Conservation (phyloP, 2,113 vertebrate genomes). For the Thymallus thymallus region DNA sequence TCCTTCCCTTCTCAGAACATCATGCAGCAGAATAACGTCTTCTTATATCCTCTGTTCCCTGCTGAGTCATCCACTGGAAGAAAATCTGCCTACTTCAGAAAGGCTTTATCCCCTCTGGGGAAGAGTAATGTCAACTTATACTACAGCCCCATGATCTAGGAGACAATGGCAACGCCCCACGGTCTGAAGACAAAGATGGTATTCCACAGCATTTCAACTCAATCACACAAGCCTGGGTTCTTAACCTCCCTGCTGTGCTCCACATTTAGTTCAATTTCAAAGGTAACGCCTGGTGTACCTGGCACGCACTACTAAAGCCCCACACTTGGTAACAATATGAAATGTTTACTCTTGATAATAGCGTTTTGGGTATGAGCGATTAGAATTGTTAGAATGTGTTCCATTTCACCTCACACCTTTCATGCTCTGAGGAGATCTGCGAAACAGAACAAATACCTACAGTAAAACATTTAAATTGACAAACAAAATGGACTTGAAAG, state of each 20-base stretch:
- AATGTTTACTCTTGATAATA: constrained; percentile 9
- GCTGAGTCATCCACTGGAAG: not conserved
- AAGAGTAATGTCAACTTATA: constrained; percentile 7
- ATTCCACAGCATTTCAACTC: not conserved
- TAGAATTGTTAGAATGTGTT: constrained; percentile 24
- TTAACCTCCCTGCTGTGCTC: not conserved
- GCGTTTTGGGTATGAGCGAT: not conserved
- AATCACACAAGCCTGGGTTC: not conserved
- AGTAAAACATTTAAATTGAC: not conserved
- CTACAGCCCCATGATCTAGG: constrained; percentile 10
- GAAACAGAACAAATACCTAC: not conserved
- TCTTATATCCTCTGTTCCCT: not conserved
- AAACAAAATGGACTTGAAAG: not conserved
- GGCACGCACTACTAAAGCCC: not conserved
- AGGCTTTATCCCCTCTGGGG: constrained; percentile 10
- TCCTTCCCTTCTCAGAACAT: not conserved
- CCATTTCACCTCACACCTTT: constrained; percentile 3
- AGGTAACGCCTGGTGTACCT: not conserved
- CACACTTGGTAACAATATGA: not conserved
- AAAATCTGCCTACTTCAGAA: not conserved
- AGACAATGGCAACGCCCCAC: not conserved
- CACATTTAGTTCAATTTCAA: not conserved
- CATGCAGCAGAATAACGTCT: not conserved
- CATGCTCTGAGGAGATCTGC: not conserved
- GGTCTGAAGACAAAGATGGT: constrained; percentile 13